These are phyloP conservation scores for Trinorchestia longiramus DNA, from an alignment of 1,140 invertebrate genomes.

Conservation along the genomic window DNA sequence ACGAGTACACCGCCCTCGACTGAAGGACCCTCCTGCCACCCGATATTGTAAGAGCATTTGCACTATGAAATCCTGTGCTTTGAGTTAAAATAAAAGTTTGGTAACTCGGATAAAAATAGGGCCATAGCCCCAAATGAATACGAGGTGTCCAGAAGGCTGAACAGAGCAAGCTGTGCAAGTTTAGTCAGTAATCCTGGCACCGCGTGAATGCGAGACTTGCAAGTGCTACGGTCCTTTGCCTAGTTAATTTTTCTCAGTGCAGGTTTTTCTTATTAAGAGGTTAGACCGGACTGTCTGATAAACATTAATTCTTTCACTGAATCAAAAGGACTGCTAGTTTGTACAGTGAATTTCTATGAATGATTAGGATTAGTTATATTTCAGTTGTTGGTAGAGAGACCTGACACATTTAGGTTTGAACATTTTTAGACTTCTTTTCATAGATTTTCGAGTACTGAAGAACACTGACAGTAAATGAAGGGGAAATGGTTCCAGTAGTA, in stretches of 20 bases:
- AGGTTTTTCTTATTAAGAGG: not conserved
- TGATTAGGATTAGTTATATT: not conserved
- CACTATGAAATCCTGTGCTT: not conserved
- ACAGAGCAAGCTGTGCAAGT: not conserved
- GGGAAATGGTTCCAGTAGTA: too few relatives aligned
- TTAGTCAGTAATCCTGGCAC: not conserved
- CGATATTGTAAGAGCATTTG: not conserved
- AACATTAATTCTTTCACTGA: not conserved
- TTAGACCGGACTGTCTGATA: not conserved
- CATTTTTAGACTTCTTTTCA: not conserved
- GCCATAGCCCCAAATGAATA: not conserved
- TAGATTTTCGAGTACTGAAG: not conserved
- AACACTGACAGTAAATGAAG: not conserved
- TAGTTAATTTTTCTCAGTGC: not conserved
- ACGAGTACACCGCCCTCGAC: not conserved
- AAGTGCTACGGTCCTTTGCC: not conserved
- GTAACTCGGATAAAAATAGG: not conserved
- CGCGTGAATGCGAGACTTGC: not conserved
- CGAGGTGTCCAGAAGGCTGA: not conserved
- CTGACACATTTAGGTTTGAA: not conserved
- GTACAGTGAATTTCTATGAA: not conserved
- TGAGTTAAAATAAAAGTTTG: not conserved
- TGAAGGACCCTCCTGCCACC: not conserved
- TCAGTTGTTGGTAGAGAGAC: not conserved
- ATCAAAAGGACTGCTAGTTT: not conserved